These are phyloP conservation scores for Tachyglossus aculeatus DNA, from an alignment of 2,797 vertebrate species.

Conservation along the genomic window DNA sequence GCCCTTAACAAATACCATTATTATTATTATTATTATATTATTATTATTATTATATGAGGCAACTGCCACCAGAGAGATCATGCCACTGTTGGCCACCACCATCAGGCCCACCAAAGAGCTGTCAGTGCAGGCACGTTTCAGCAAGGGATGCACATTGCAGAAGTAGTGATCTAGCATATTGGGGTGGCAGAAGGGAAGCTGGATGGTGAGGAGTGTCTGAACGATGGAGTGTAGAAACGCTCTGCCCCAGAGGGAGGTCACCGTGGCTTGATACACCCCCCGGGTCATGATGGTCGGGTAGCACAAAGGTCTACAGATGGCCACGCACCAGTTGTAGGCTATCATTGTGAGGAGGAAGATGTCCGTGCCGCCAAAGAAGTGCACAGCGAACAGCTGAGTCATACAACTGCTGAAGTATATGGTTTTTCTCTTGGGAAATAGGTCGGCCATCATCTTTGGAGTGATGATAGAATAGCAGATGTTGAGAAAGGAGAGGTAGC, in stretches of 20 bases:
- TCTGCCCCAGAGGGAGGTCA: not conserved
- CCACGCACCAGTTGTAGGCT: constrained; percentile 30
- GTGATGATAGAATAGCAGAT: constrained; percentile 45
- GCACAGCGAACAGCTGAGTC: constrained; percentile 47
- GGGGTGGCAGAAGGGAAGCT: constrained; percentile 36
- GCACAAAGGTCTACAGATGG: constrained; percentile 36
- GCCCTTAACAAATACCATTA: no score
- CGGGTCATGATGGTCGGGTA: constrained; percentile 20
- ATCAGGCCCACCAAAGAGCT: constrained; percentile 22
- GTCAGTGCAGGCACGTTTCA: constrained; percentile 43
- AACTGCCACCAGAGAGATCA: constrained; percentile 25
- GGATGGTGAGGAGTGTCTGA: constrained; percentile 29
- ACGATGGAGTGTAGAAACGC: constrained; percentile 36
- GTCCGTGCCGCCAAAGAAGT: constrained; percentile 44
- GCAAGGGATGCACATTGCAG: constrained; percentile 29
- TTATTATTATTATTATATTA: no score
- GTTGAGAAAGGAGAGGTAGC: constrained; percentile 47
- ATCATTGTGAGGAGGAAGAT: constrained; percentile 46
- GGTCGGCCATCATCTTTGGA: constrained; percentile 40
- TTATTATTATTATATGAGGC: no score
- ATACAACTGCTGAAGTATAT: constrained; percentile 49
- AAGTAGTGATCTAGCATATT: constrained; percentile 34
- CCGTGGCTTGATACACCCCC: not conserved
- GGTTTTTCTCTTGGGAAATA: constrained; percentile 12
- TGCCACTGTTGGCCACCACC: constrained; percentile 11